Conservation (phyloP, 2,888 invertebrate species). For the Teleiodes luculella region DNA sequence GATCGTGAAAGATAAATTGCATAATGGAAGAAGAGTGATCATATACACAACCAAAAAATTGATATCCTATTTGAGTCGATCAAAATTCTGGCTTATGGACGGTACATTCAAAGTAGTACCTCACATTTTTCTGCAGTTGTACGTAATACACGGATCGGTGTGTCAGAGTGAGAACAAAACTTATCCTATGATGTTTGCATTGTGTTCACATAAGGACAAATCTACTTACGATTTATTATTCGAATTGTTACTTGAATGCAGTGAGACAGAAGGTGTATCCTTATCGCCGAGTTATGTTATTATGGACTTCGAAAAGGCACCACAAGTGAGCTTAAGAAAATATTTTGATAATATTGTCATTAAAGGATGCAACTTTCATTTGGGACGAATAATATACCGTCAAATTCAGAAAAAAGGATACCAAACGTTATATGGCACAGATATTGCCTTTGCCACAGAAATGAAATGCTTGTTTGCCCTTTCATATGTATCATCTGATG, state of each 20-base stretch:
- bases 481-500: too few species aligned
- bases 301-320: constrained; percentile 20
- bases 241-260: constrained; percentile 15
- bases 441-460: too few species aligned
- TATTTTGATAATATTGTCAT: too few species aligned
- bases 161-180: constrained; percentile 11
- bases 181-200: constrained; percentile 16
- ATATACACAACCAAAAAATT: constrained; percentile 3
- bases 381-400: too few species aligned
- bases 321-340: too few species aligned
- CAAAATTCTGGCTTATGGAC: constrained; percentile 16
- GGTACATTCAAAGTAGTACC: constrained; percentile 20
- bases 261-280: constrained; percentile 9
- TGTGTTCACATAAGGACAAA: constrained; percentile 17
- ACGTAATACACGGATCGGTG: constrained; percentile 15
- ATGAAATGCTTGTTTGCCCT: too few species aligned
- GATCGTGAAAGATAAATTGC: too few species aligned
- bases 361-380: too few species aligned
- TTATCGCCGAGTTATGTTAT: constrained; percentile 12
- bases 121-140: constrained; percentile 15
- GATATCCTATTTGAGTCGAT: constrained; percentile 11
- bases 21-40: too few species aligned
- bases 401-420: too few species aligned
- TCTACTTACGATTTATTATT: constrained; percentile 15
- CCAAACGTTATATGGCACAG: too few species aligned